A percentile compares a stretch with the other conserved stretches of the same genome.
Conservation (phyloP, 1,140 invertebrate species). For the Belonocnema kinseyi region DNA sequence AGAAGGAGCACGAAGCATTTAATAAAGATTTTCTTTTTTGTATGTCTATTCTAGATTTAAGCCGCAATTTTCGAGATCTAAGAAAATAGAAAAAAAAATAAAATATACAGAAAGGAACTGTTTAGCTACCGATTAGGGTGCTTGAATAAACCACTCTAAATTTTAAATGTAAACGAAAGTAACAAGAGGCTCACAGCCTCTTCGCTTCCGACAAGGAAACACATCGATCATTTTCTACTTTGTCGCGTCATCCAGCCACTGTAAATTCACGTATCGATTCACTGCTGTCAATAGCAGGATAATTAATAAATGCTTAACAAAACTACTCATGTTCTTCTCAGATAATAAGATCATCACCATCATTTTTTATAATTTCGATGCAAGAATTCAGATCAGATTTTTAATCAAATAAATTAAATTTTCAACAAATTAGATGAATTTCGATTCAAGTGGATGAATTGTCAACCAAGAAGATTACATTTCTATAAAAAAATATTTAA, state of each 20-base stretch:
- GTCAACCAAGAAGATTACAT: no score
- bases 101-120: background rate
- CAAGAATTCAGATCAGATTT: no score
- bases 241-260: conserved; percentile 59
- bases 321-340: conserved; percentile 24
- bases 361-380: conserved; percentile 29
- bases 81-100: background rate
- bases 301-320: conserved; percentile 49
- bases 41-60: no score
- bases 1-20: no score
- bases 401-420: no score
- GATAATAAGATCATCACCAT: conserved; percentile 5
- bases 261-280: conserved; percentile 49
- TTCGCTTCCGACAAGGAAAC: conserved; percentile 13
- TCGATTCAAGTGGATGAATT: no score
- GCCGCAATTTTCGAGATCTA: no score
- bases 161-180: conserved; percentile 6
- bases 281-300: conserved; percentile 49
- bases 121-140: background rate
- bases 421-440: no score
- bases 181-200: background rate
- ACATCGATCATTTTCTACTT: conserved; percentile 65
- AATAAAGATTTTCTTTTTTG: no score
- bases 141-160: background rate
- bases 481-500: no score